Base-by-base conservation (phyloP, 2,113 vertebrate species). In the Hippocampus mohnikei region DNA sequence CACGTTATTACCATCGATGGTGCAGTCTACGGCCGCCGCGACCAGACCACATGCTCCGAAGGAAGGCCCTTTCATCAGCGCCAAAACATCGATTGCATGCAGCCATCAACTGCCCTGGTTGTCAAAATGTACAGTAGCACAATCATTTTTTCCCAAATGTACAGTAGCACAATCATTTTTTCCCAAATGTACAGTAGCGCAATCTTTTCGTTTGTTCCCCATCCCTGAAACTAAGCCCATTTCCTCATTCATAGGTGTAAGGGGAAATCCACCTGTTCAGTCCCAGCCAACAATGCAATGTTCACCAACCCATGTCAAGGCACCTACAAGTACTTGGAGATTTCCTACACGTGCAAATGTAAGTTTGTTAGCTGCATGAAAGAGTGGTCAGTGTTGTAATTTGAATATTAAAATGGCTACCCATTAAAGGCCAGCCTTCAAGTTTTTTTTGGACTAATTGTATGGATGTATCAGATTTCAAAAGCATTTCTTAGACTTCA, bases 321-420 rank as follows among this genome's bases (percentile, higher is more conserved):
- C 29, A 89, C 78, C 2, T 79, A 80, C 75, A 89, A 89, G 70
- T 88, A 88, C 78, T 75, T 89, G 75, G 83, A 84, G 68, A 52
- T 84, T 71, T 40, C 84, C 3, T 88, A 84, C n/a, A 0, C 0
- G 0, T 89, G 88, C 65, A 0, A 75, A 2, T 73, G 82, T 84
- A 76, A 80, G 85, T 82, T 42, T 50, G 16, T 18, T 16, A 16
- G 5, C 33, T 37, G 33, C 33, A 37, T 18, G 20, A 5, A 18
- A 50, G 46, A 50, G 16, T 20, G 16, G 5, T 4, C 5, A 20
- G 4, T 37, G 33, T 37, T 37, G 33, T 37, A 6, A 37, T 37
- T 37, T 37, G 5, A 37, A 37, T 37, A 37, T 37, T 37, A 37
- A 37, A 37, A 37, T 37, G 33, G 33, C 33, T 37, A 37, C 33